Conservation (phyloP, 2,888 invertebrate genomes). For the Ormyrus rosae region DNA sequence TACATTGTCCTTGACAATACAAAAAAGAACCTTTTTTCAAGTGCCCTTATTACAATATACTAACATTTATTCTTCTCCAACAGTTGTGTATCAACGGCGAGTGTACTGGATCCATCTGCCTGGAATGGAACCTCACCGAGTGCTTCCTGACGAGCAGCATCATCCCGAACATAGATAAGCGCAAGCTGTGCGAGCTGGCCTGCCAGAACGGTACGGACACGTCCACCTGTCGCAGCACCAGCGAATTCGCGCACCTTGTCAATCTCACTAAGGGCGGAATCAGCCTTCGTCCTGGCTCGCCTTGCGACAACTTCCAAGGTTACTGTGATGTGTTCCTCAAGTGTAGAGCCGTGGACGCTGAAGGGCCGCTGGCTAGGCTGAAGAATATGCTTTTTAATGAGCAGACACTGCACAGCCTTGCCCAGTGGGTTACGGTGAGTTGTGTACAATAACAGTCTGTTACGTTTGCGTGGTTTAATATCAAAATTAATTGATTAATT, state of each 20-base stretch:
- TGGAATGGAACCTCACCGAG: conserved; percentile 95
- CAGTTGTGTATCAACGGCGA: conserved; percentile 92
- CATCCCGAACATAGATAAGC: conserved; percentile 85
- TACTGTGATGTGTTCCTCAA: conserved; percentile 99
- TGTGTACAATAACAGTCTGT: neutral
- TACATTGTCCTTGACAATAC: no score
- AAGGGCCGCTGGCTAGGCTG: conserved; percentile 96
- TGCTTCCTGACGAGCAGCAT: conserved; percentile 93
- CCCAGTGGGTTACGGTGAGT: conserved; percentile 91
- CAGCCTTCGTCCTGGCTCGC: conserved; percentile 94
- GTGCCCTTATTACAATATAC: no score
- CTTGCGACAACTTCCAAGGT: conserved; percentile 98
- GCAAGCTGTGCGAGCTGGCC: conserved; percentile 96
- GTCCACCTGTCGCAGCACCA: conserved; percentile 89
- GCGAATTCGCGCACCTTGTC: conserved; percentile 86
- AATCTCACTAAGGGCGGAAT: conserved; percentile 89
- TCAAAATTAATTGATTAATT: neutral
- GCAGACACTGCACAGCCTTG: conserved; percentile 90
- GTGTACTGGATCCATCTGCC: conserved; percentile 96
- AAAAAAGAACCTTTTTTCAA: no score
- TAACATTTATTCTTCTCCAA: no score
- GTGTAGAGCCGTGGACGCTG: conserved; percentile 98
- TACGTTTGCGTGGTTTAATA: neutral
- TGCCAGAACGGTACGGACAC: conserved; percentile 90
- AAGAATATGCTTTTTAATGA: conserved; percentile 96